Conservation (phyloP, 2,113 vertebrate species). For the Leucosticte australis region DNA sequence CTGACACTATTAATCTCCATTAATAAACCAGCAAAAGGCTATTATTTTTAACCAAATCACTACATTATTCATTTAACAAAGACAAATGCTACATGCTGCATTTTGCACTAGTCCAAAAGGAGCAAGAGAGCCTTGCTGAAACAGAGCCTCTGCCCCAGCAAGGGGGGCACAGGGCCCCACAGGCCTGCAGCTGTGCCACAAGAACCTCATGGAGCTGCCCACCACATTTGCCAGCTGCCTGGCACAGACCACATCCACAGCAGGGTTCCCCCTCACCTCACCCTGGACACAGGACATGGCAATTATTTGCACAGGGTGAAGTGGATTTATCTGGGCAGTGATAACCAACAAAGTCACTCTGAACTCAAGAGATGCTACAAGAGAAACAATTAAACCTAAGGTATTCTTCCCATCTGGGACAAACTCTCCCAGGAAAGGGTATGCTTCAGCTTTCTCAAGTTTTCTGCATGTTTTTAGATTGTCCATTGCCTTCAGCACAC, state of each 20-base stretch:
- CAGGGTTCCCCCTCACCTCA: background rate
- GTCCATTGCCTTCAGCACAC: background rate
- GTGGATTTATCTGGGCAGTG: background rate
- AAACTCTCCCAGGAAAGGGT: background rate
- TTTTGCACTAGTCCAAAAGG: background rate
- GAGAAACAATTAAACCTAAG: background rate
- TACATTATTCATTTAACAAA: background rate
- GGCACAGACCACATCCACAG: background rate
- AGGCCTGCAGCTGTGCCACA: background rate
- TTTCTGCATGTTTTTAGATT: background rate
- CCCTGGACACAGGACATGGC: background rate
- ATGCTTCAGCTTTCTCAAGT: background rate
- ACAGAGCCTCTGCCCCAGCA: accelerated
- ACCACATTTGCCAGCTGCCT: background rate
- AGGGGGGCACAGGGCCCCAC: background rate
- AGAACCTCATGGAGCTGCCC: background rate
- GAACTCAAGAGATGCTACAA: background rate
- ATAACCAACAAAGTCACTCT: background rate
- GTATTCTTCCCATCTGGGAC: background rate
- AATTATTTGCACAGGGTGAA: background rate
- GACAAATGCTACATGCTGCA: background rate
- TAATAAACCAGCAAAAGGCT: background rate
- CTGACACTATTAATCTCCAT: background rate
- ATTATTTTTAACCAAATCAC: background rate
- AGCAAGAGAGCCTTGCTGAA: background rate